Evolutionary conservation across 2,113 vertebrate species (phyloP), one percentile per base, ranked within the genome.

Genomic region (Apodemus speciosus): DNA sequence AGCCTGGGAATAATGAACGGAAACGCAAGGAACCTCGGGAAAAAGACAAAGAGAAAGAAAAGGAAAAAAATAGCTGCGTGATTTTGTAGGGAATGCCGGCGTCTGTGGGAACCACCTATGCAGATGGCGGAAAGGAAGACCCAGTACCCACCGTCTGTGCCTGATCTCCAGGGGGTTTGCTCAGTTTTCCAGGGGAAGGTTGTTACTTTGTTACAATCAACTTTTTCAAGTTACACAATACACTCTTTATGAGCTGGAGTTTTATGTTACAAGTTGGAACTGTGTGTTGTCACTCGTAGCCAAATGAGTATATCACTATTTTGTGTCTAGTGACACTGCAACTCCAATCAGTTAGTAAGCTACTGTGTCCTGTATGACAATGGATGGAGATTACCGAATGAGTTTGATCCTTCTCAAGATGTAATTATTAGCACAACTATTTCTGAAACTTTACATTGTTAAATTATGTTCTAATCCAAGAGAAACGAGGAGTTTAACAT

Each of bases 61-160:
- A 98, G 40, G 98, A 99, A 73, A 99, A 98, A 98, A 99, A 99
- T 92, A 99, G 98, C 98, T 99, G 99, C 97, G 98, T 99, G 84
- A 98, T 99, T 98, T 99, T 99, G 98, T 99, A 99, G 99, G 95
- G 97, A 97, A 93, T 89, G 80, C n/a, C 95, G 96, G 93, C 91
- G 96, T 91, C 93, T 97, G 93, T 93, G 94, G 97, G 98, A 98
- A 97, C 89, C 96, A 96, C 92, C 96, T 92, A 77, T 96, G 49
- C 46, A 71, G 46, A 89, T 95, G 95, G 96, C 96, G 95, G 97
- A 95, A 86, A 93, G 97, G 95, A 95, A 98, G 98, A 98, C 97
- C 97, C 79, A 98, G 99, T 98, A 98, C 97, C 99, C 98, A 98
- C 99, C 99, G 98, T 99, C 99, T 99, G 99, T 99, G 99, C 99